phyloP scores from a whole-genome alignment of 2,888 invertebrate genomes.

The Phyllotreta striolata region DNA sequence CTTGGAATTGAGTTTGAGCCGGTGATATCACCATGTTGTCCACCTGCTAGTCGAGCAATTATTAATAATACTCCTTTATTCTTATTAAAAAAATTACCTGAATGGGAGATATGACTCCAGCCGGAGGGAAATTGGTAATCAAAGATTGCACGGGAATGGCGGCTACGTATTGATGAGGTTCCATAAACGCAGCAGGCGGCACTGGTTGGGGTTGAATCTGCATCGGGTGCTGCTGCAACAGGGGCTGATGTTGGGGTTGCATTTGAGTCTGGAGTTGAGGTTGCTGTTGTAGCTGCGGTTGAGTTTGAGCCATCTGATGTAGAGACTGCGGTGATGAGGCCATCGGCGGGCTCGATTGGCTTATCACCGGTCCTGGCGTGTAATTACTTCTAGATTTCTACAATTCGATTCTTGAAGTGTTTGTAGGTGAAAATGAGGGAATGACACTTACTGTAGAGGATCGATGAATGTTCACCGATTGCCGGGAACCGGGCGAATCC shows the following conservation, averaged over 20 bases:
- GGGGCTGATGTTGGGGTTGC: conserved; percentile 34
- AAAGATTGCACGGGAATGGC: conserved; percentile 69
- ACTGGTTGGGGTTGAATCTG: conserved; percentile 49
- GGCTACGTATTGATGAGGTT: conserved; percentile 65
- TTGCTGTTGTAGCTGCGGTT: conserved; percentile 32
- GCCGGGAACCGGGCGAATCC: conserved; percentile 71
- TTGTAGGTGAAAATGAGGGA: conserved; percentile 12
- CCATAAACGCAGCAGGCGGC: conserved; percentile 56
- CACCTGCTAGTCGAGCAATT: conserved; percentile 45
- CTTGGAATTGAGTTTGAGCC: conserved; percentile 70
- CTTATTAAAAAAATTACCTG: conserved; percentile 50
- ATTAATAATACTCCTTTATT: background rate
- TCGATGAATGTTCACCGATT: conserved; percentile 59
- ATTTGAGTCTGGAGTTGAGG: conserved; percentile 38
- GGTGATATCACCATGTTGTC: conserved; percentile 65
- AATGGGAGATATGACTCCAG: conserved; percentile 59
- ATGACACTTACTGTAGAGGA: conserved; percentile 23
- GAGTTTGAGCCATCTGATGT: conserved; percentile 16
- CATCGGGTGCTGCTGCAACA: conserved; percentile 43
- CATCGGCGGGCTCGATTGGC: conserved; percentile 28
- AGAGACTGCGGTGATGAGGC: conserved; percentile 38
- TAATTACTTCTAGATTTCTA: conserved; percentile 55
- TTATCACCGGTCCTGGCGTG: conserved; percentile 10
- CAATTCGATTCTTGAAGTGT: background rate
- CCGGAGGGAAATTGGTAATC: conserved; percentile 62